Evolutionary conservation across 2,888 invertebrate genomes (phyloP).

Genomic region (Lepidocyrtinus sp.): DNA sequence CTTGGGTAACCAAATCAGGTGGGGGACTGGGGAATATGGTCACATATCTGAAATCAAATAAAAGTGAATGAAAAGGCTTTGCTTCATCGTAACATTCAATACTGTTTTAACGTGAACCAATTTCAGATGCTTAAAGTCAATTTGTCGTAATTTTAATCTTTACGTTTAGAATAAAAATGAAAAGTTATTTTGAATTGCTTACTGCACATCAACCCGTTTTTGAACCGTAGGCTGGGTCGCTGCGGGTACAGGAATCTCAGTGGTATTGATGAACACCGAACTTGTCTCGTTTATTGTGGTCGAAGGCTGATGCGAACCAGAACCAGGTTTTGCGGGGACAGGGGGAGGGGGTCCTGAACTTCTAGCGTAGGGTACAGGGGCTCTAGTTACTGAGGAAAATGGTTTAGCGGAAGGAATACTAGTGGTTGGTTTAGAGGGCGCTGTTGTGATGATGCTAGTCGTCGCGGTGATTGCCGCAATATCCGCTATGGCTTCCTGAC

Average conservation of each 20-base stretch:
- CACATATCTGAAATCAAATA: slow-evolving; percentile 70
- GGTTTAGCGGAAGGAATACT: too few species aligned
- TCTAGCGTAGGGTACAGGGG: slow-evolving; percentile 43
- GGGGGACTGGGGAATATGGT: slow-evolving; percentile 70
- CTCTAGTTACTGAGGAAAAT: slow-evolving; percentile 35
- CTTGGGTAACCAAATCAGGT: slow-evolving; percentile 66
- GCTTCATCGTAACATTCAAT: too few species aligned
- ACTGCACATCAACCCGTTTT: slow-evolving; percentile 69
- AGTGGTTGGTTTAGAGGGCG: slow-evolving; percentile 20
- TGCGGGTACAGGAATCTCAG: slow-evolving; percentile 48
- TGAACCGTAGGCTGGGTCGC: slow-evolving; percentile 65
- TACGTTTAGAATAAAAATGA: too few species aligned
- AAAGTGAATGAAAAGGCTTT: too few species aligned
- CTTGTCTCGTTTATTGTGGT: slow-evolving; percentile 54
- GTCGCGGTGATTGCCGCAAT: slow-evolving; percentile 37
- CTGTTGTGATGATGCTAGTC: slow-evolving; percentile 30
- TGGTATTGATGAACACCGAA: slow-evolving; percentile 67
- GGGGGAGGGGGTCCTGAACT: slow-evolving; percentile 30
- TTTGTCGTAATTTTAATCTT: too few species aligned
- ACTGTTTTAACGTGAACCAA: too few species aligned
- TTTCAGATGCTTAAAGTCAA: too few species aligned
- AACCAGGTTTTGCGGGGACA: slow-evolving; percentile 51
- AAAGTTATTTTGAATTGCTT: too few species aligned
- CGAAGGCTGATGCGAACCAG: neutral
- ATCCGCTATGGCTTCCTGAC: slow-evolving; percentile 66